Evolutionary conservation across 2,113 vertebrate genomes (phyloP).

Genomic region (Eptesicus fuscus): DNA sequence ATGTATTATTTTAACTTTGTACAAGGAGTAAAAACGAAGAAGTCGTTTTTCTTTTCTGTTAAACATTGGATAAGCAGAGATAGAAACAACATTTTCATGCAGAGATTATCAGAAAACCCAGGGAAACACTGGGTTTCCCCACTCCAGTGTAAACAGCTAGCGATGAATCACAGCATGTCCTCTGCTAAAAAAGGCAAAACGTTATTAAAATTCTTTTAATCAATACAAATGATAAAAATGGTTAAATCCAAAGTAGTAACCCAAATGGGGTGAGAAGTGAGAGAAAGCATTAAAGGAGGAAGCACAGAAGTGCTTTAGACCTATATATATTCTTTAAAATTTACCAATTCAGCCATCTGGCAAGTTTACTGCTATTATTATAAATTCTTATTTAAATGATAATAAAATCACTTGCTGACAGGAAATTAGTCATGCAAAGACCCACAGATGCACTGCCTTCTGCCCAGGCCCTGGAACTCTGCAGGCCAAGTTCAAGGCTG

Average conservation of each 20-base stretch:
- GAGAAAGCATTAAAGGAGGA: neutral
- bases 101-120: neutral
- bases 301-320: neutral
- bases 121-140: neutral
- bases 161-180: neutral
- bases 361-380: constrained; percentile 75
- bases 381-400: constrained; percentile 80
- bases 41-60: neutral
- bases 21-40: neutral
- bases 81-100: neutral
- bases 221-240: neutral
- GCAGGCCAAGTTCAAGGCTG: constrained; percentile 56
- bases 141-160: neutral
- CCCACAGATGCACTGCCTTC: constrained; percentile 74
- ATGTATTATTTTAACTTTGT: neutral
- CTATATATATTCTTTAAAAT: constrained; percentile 54
- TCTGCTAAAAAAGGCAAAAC: neutral
- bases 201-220: neutral
- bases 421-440: constrained; percentile 79
- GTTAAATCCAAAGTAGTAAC: neutral
- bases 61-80: neutral
- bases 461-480: constrained; percentile 61
- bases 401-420: constrained; percentile 77
- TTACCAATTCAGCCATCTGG: constrained; percentile 70
- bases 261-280: neutral